Conservation (phyloP, 2,113 vertebrate genomes). For the Urocynchramus pylzowi region DNA sequence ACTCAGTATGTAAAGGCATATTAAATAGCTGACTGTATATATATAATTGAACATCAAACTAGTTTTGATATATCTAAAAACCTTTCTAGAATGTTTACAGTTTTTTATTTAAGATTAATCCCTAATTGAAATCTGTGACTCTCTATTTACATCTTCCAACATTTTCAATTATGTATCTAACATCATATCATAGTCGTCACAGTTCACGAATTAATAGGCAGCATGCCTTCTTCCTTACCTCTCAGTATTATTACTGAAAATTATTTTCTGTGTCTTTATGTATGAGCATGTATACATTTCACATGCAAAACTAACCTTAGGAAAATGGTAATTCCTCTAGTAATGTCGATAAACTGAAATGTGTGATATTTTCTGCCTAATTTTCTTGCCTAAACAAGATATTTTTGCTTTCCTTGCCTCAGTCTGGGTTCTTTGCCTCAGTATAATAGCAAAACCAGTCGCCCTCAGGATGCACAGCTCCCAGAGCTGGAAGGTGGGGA, state of each 20-base stretch:
- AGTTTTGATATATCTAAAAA: background rate
- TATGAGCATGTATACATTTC: background rate
- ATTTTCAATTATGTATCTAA: background rate
- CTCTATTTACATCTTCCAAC: background rate
- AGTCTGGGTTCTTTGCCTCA: background rate
- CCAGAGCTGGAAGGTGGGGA: background rate
- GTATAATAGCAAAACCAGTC: background rate
- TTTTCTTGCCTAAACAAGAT: background rate
- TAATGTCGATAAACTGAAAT: background rate
- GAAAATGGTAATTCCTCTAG: background rate
- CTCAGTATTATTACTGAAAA: background rate
- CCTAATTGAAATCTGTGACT: background rate
- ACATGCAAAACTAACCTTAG: background rate
- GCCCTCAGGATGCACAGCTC: background rate
- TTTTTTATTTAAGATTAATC: background rate
- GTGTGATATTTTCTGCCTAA: background rate
- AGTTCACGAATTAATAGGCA: background rate
- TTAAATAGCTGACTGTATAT: background rate
- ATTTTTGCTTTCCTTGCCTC: background rate
- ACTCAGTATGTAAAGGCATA: background rate
- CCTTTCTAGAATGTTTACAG: background rate
- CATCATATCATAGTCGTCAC: fast-evolving
- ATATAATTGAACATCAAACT: background rate
- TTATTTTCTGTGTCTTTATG: background rate
- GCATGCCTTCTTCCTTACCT: background rate